These are phyloP conservation scores for Eulemur rufifrons DNA, from an alignment of 2,113 vertebrate species.

Conservation along the genomic window DNA sequence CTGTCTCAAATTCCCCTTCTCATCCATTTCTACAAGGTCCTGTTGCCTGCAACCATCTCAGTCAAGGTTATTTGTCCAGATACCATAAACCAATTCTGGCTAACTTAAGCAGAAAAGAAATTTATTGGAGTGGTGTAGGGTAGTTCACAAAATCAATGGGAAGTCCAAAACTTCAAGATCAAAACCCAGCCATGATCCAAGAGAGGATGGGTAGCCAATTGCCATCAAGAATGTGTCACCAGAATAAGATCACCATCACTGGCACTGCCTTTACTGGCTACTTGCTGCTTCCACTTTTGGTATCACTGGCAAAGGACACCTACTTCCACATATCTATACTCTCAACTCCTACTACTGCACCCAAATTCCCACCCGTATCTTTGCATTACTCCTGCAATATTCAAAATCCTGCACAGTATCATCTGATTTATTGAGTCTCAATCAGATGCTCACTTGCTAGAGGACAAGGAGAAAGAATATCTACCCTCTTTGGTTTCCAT, in stretches of 20 bases:
- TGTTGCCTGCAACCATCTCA: background rate
- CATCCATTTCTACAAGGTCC: background rate
- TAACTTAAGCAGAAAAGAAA: background rate
- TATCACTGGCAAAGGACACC: background rate
- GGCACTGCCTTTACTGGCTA: background rate
- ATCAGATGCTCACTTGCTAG: background rate
- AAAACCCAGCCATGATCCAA: background rate
- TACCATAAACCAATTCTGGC: background rate
- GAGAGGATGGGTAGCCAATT: background rate
- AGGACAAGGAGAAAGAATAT: background rate
- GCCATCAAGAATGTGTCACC: background rate
- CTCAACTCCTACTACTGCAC: too few species aligned
- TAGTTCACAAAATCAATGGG: background rate
- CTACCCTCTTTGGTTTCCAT: background rate
- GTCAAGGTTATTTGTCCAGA: background rate
- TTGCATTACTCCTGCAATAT: background rate
- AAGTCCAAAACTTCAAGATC: background rate
- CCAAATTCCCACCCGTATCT: background rate
- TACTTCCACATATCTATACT: too few species aligned
- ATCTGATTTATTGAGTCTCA: background rate
- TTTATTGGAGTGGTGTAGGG: background rate
- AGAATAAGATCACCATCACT: background rate
- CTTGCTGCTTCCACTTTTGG: background rate
- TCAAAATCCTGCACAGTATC: background rate
- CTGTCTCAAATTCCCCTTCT: background rate